These are phyloP conservation scores for Salarias fasciatus DNA, from an alignment of 2,797 vertebrate species.

Conservation along the genomic window DNA sequence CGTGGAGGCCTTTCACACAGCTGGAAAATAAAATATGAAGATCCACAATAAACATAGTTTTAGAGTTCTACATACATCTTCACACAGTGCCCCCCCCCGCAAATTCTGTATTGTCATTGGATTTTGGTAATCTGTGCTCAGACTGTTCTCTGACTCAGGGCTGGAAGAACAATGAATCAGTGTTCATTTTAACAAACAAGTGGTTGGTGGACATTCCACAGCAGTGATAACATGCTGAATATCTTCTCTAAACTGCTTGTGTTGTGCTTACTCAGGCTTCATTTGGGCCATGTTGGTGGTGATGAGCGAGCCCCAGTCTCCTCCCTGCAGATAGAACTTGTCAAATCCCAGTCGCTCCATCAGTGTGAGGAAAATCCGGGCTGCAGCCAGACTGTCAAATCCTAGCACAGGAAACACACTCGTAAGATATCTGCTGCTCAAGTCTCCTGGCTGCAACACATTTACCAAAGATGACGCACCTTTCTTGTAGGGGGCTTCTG, in stretches of 20 bases:
- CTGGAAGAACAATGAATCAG: conserved; percentile 29
- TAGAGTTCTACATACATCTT: neutral
- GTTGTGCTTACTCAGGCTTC: conserved; percentile 86
- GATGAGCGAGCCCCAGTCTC: conserved; percentile 89
- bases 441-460: no score
- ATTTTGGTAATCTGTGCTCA: conserved; percentile 21
- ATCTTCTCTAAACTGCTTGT: conserved; percentile 9
- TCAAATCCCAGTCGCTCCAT: conserved; percentile 89
- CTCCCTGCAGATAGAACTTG: conserved; percentile 89
- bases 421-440: conserved; percentile 1
- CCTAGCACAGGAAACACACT: conserved; percentile 64
- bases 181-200: conserved; percentile 22
- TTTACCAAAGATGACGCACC: conserved; percentile 74
- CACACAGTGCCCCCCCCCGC: no score
- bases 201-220: conserved; percentile 16
- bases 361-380: conserved; percentile 88
- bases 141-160: conserved; percentile 35
- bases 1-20: conserved; percentile 87
- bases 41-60: neutral
- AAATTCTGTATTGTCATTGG: conserved; percentile 27
- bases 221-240: conserved; percentile 6
- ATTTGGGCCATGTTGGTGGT: conserved; percentile 89
- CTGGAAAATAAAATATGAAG: conserved; percentile 61
- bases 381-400: conserved; percentile 82
- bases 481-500: conserved; percentile 87